Evolutionary conservation across 1,140 invertebrate species (phyloP).

Genomic region (Conus ventricosus): DNA sequence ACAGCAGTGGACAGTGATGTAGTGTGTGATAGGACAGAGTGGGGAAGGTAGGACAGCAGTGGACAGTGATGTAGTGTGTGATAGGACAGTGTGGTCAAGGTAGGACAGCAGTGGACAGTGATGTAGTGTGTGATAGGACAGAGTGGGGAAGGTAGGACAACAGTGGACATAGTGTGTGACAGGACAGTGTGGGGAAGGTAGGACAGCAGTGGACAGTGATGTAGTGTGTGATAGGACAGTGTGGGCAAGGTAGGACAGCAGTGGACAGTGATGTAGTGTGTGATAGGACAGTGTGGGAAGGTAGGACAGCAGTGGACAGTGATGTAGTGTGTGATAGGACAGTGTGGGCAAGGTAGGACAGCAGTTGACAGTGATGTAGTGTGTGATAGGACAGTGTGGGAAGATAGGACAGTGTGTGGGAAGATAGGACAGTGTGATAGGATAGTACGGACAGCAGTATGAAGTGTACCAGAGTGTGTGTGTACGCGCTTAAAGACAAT

Average conservation of each 20-base stretch:
- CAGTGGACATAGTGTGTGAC: too few relatives aligned
- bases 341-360: background rate
- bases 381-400: too few relatives aligned
- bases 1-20: background rate
- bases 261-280: too few relatives aligned
- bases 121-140: too few relatives aligned
- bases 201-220: background rate
- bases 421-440: background rate
- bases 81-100: background rate
- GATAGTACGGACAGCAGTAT: too few relatives aligned
- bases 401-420: background rate
- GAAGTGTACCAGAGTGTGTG: background rate
- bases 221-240: too few relatives aligned
- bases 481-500: background rate
- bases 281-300: background rate
- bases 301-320: background rate
- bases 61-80: too few relatives aligned
- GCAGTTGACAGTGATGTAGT: background rate
- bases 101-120: background rate
- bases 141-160: background rate
- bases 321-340: too few relatives aligned
- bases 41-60: background rate
- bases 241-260: background rate
- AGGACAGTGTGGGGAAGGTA: background rate
- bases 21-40: background rate